Conservation (phyloP, 2,113 vertebrate species). For the Megaleporinus macrocephalus region DNA sequence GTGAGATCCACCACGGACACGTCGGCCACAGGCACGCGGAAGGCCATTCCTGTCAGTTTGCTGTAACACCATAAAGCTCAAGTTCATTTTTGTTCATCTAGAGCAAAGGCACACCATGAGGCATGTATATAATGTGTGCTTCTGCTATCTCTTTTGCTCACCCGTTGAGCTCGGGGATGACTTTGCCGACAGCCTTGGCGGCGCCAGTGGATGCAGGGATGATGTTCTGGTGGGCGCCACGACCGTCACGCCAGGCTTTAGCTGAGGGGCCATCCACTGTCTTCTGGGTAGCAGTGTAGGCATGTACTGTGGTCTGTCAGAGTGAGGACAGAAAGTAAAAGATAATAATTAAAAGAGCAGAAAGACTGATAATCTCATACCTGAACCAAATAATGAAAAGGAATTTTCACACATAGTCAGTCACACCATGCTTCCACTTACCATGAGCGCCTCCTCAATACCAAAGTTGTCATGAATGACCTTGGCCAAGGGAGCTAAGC, state of each 20-base stretch:
- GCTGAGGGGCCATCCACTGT: slow-evolving; percentile 87
- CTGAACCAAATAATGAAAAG: neutral
- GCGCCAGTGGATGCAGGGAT: slow-evolving; percentile 90
- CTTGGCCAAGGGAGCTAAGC: slow-evolving; percentile 88
- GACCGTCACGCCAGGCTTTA: slow-evolving; percentile 88
- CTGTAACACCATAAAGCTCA: slow-evolving; percentile 58
- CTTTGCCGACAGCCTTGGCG: slow-evolving; percentile 88
- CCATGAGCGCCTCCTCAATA: slow-evolving; percentile 89
- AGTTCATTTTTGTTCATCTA: neutral
- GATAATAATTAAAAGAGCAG: neutral
- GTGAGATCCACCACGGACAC: slow-evolving; percentile 91
- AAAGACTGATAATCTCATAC: neutral
- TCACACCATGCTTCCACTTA: slow-evolving; percentile 62
- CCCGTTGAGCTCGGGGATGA: slow-evolving; percentile 90
- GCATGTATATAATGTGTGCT: neutral
- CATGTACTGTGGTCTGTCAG: slow-evolving; percentile 88
- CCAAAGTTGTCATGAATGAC: slow-evolving; percentile 88
- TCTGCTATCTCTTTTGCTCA: slow-evolving; percentile 56
- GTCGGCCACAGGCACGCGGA: slow-evolving; percentile 86
- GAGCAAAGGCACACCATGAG: neutral
- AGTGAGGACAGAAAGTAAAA: slow-evolving; percentile 16
- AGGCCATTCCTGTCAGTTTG: slow-evolving; percentile 90
- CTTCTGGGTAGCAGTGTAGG: slow-evolving; percentile 92
- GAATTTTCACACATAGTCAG: neutral
- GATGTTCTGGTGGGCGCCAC: slow-evolving; percentile 87